A percentile compares a stretch with the other conserved stretches of the same genome.
Evolutionary conservation across 2,797 vertebrate species (phyloP).

Genomic region (Nyctalus aviator): DNA sequence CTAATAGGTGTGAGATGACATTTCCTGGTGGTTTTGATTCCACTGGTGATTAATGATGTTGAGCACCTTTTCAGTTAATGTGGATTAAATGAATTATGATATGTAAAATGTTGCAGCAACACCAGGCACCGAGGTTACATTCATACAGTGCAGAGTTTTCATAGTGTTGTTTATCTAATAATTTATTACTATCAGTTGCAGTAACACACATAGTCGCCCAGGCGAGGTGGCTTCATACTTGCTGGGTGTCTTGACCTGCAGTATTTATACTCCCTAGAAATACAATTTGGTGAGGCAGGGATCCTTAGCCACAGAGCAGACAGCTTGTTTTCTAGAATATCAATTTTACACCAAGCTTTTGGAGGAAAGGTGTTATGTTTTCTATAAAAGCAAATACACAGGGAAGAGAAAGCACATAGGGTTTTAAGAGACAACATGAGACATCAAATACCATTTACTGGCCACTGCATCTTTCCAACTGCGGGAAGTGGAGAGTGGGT

Average conservation of each 20-base stretch:
- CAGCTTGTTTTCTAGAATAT: background rate
- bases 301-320: background rate
- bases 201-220: background rate
- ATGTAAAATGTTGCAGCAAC: background rate
- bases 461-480: background rate
- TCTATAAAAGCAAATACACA: background rate
- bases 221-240: background rate
- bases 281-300: too few species aligned
- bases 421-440: background rate
- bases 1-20: background rate
- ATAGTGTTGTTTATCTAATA: background rate
- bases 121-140: background rate
- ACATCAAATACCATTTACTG: too few species aligned
- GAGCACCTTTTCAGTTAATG: background rate
- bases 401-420: background rate
- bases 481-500: fast-evolving
- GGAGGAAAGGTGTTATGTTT: background rate
- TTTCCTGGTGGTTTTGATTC: background rate
- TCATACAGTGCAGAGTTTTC: background rate
- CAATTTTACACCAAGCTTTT: background rate
- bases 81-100: background rate
- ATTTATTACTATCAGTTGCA: background rate
- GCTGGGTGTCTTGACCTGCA: background rate
- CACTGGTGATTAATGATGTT: background rate
- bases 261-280: background rate